Conservation (phyloP, 2,113 vertebrate genomes). For the Ceratotherium simum region DNA sequence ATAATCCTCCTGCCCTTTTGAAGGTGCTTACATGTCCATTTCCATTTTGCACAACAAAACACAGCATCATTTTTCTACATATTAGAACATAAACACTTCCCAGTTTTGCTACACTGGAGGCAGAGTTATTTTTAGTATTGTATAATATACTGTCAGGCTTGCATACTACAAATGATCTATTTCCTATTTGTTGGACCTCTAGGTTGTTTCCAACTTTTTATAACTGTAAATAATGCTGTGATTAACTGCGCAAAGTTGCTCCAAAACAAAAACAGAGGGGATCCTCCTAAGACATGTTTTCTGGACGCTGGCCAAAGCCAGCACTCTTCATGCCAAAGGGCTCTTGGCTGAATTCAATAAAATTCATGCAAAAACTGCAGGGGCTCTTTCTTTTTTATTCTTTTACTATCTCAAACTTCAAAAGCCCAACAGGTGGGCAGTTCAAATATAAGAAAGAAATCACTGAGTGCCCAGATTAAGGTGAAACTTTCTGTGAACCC, state of each 20-base stretch:
- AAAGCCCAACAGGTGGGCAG: background rate
- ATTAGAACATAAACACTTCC: conserved; percentile 11
- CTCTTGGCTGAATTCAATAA: conserved; percentile 33
- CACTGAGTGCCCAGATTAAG: background rate
- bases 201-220: conserved; percentile 69
- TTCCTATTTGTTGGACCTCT: conserved; percentile 55
- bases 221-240: conserved; percentile 60
- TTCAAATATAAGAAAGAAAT: conserved; percentile 38
- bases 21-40: background rate
- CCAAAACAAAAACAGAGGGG: conserved; percentile 55
- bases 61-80: background rate
- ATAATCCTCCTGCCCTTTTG: conserved; percentile 13
- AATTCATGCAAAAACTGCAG: background rate
- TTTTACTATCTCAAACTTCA: conserved; percentile 15
- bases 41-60: conserved; percentile 49
- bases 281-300: background rate
- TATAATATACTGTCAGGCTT: conserved; percentile 4
- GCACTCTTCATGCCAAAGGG: background rate
- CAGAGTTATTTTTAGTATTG: conserved; percentile 37
- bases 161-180: conserved; percentile 15
- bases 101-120: background rate
- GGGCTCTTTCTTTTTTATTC: background rate
- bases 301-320: conserved; percentile 35
- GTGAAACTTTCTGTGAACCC: background rate
- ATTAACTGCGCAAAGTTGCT: conserved; percentile 26